These are phyloP conservation scores for Luehdorfia chinensis DNA, from an alignment of 1,140 invertebrate genomes.

Conservation along the genomic window DNA sequence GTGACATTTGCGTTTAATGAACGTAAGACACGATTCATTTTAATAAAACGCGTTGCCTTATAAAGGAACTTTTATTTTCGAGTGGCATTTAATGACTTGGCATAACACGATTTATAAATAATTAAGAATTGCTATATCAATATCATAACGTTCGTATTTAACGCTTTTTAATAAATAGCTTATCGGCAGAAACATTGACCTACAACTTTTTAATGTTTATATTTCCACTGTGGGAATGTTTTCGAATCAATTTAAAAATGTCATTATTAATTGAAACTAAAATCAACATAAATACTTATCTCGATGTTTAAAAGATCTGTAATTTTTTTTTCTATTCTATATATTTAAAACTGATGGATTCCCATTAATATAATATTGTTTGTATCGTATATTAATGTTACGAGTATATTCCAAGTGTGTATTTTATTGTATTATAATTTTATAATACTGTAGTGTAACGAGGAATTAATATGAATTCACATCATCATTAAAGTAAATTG, in stretches of 20 bases:
- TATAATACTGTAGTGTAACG: no score
- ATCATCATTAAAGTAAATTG: no score
- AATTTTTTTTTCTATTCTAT: no score
- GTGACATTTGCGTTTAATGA: not conserved
- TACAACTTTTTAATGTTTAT: not conserved
- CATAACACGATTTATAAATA: slow-evolving; percentile 29
- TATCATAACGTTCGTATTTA: not conserved
- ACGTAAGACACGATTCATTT: slow-evolving; percentile 1
- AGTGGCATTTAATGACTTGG: slow-evolving; percentile 40
- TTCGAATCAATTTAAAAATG: not conserved
- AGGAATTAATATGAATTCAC: no score
- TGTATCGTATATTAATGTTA: no score
- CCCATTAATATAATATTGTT: no score
- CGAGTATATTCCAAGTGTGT: no score
- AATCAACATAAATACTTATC: no score
- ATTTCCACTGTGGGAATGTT: not conserved
- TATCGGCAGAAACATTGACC: not conserved
- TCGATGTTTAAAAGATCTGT: no score
- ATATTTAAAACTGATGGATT: no score
- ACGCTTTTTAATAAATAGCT: not conserved
- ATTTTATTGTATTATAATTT: no score
- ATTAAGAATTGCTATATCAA: slow-evolving; percentile 1
- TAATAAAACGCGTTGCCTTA: slow-evolving; percentile 40
- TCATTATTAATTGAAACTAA: no score
- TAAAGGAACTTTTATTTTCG: slow-evolving; percentile 44